A percentile compares a stretch with the other conserved stretches of the same genome.
Conservation (phyloP, 2,888 invertebrate genomes). For the Encarsia formosa region DNA sequence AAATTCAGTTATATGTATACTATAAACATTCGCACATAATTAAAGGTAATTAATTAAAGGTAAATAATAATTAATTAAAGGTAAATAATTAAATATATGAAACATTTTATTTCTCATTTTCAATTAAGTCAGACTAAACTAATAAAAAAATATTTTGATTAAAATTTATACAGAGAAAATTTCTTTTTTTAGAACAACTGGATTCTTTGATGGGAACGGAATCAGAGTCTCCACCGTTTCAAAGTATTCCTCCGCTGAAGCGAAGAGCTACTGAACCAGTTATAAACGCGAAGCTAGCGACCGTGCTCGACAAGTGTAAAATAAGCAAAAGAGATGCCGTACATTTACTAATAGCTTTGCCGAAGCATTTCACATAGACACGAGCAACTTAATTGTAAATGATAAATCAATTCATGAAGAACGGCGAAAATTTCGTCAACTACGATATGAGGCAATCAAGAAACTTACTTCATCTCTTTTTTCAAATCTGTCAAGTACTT, state of each 20-base stretch:
- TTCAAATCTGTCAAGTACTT: constrained; percentile 19
- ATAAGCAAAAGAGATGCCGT: neutral
- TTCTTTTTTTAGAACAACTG: neutral
- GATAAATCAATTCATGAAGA: neutral
- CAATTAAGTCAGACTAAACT: too few relatives aligned
- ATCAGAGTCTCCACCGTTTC: neutral
- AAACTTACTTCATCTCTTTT: neutral
- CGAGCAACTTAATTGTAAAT: neutral
- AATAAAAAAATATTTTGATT: too few relatives aligned
- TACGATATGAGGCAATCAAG: neutral
- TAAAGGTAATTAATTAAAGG: too few relatives aligned
- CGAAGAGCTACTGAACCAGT: neutral
- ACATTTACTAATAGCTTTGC: neutral
- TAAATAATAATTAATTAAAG: too few relatives aligned
- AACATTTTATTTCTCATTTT: too few relatives aligned
- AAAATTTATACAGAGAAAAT: too few relatives aligned
- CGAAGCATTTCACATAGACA: neutral
- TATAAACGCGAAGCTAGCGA: neutral
- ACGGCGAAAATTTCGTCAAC: neutral
- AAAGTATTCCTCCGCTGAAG: neutral
- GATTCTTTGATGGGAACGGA: neutral
- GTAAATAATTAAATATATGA: too few relatives aligned
- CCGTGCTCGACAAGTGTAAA: neutral
- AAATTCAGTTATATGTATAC: too few relatives aligned
- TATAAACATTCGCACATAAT: too few relatives aligned